Evolutionary conservation across 2,113 vertebrate genomes (phyloP).

Genomic region (Microtus pennsylvanicus): DNA sequence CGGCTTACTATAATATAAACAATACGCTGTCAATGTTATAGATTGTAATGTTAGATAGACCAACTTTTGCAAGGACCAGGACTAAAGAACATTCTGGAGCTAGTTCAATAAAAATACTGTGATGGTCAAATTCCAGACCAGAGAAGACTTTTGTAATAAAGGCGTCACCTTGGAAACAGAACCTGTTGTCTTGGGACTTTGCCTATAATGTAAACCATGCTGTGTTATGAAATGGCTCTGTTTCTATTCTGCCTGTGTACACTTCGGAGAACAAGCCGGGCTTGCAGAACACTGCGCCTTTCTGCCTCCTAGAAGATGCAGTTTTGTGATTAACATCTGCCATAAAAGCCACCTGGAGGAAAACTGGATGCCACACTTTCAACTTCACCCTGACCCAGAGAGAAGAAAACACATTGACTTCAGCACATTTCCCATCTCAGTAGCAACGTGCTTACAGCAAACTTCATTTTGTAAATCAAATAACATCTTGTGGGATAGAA

Average conservation of each 20-base stretch:
- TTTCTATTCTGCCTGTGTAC: constrained; percentile 12
- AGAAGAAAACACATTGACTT: constrained; percentile 35
- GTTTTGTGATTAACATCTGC: constrained; percentile 49
- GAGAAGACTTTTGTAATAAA: constrained; percentile 50
- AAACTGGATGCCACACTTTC: constrained; percentile 8
- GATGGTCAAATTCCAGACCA: not conserved
- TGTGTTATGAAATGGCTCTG: constrained; percentile 34
- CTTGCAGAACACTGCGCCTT: not conserved
- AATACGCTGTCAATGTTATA: not conserved
- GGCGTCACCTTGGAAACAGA: constrained; percentile 16
- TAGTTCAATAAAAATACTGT: not conserved
- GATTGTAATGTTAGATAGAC: not conserved
- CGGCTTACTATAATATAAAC: not conserved
- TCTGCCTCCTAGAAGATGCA: not conserved
- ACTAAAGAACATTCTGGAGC: not conserved
- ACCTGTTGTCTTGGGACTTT: constrained; percentile 30
- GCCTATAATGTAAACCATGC: not conserved
- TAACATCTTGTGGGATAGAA: not conserved
- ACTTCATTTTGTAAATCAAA: constrained; percentile 39
- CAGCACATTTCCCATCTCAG: not conserved
- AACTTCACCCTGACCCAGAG: constrained; percentile 40
- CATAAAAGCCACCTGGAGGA: constrained; percentile 41
- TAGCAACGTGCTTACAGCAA: not conserved
- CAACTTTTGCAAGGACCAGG: not conserved
- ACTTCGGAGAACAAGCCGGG: constrained; percentile 21